These are phyloP conservation scores for Ispidina lecontei DNA, from an alignment of 2,797 vertebrate genomes.

Conservation along the genomic window DNA sequence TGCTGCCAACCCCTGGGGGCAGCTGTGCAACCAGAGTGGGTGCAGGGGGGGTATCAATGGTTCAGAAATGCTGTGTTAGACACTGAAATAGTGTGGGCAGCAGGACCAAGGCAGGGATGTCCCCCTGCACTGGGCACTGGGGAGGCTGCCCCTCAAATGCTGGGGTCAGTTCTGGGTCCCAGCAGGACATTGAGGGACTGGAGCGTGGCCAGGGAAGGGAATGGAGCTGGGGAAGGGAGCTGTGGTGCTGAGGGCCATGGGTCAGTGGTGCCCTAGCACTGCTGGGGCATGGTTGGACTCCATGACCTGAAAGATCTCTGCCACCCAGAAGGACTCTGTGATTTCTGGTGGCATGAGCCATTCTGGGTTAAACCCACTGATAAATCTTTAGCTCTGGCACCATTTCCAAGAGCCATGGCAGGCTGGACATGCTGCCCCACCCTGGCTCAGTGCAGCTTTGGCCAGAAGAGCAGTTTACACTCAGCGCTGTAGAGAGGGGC, in stretches of 20 bases:
- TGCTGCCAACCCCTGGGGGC: neutral
- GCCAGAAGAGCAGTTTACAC: rapidly evolving
- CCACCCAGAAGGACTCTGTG: neutral
- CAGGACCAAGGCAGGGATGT: neutral
- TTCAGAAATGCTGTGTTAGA: rapidly evolving
- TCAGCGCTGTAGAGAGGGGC: rapidly evolving
- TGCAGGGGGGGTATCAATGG: neutral
- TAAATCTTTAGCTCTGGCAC: neutral
- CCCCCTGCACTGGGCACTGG: no score
- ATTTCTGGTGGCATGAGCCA: neutral
- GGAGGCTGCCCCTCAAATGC: neutral
- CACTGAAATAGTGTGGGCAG: neutral
- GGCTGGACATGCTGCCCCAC: neutral
- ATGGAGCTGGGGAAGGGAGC: neutral
- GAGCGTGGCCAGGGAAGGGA: no score
- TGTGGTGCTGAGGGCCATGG: neutral
- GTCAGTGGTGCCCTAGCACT: neutral
- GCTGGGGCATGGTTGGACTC: neutral
- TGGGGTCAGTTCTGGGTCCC: neutral
- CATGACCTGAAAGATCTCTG: neutral
- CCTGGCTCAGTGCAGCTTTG: neutral
- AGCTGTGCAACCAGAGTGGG: neutral
- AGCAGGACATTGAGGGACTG: no score
- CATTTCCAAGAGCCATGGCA: rapidly evolving
- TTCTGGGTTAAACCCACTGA: neutral